Percentiles rank a stretch among this genome's conserved stretches.
These are phyloP conservation scores for Cryptus armator DNA, from an alignment of 2,888 invertebrate genomes.

Conservation along the genomic window DNA sequence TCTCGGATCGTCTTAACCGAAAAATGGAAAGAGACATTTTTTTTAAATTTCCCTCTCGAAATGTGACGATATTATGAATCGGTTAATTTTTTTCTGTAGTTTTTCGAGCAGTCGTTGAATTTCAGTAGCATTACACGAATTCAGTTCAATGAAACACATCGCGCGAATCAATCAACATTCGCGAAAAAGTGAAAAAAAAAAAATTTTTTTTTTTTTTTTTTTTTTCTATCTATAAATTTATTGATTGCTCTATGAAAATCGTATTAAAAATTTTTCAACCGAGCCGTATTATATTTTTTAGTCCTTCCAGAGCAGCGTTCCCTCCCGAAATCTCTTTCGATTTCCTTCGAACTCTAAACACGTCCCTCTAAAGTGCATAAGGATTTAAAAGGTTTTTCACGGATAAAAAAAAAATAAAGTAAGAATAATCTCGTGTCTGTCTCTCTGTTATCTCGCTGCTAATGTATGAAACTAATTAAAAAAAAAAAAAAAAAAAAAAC, in stretches of 20 bases:
- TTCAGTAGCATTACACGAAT: no score
- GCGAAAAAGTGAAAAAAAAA: no score
- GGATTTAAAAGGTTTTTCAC: constrained; percentile 3
- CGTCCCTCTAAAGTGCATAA: constrained; percentile 1
- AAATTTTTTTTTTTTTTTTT: no score
- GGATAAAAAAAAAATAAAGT: background rate
- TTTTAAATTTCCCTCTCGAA: no score
- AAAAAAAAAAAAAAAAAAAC: constrained; percentile 29
- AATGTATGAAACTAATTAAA: constrained; percentile 58
- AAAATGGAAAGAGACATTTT: background rate
- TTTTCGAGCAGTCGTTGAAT: no score
- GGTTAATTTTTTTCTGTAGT: no score
- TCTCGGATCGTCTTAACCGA: no score
- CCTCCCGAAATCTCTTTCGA: background rate
- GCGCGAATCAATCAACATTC: no score
- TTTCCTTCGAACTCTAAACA: constrained; percentile 4
- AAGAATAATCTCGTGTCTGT: constrained; percentile 53
- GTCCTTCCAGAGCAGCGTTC: constrained; percentile 29
- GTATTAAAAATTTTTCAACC: background rate
- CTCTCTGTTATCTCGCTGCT: constrained; percentile 60
- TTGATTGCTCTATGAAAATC: no score
- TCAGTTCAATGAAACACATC: no score
- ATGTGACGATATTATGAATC: no score
- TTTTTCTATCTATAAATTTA: no score
- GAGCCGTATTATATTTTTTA: background rate